phyloP scores from a whole-genome alignment of 2,797 vertebrate species.

The Anabacerthia variegaticeps region DNA sequence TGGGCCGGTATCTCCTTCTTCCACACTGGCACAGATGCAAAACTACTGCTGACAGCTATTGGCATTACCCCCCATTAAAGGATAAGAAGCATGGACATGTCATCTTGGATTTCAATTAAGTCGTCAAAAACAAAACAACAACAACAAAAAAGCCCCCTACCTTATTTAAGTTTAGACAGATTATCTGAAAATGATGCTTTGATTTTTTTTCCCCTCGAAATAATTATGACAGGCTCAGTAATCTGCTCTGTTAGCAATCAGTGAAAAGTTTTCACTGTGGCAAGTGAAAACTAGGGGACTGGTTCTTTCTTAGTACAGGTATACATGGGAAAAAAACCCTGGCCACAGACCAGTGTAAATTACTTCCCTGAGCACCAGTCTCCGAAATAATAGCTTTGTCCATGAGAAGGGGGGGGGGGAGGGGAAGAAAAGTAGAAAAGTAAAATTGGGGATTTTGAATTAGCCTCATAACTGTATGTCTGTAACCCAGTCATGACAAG shows the following conservation, averaged over 20 bases:
- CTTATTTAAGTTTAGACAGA: not conserved
- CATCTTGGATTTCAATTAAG: not conserved
- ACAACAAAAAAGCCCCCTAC: not conserved
- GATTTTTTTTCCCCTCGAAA: not conserved
- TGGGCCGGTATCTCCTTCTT: not conserved
- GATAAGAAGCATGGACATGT: not conserved
- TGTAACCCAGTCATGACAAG: not conserved
- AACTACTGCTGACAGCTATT: not conserved
- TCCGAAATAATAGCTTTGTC: not conserved
- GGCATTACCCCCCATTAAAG: not conserved
- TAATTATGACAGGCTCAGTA: not conserved
- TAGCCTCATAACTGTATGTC: not conserved
- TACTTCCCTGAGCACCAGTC: not conserved
- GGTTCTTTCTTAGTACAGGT: not conserved
- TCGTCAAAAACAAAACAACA: not conserved
- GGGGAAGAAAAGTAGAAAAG: no score
- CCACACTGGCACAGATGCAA: not conserved
- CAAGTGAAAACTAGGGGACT: not conserved
- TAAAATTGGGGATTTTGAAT: not conserved
- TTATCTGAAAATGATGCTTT: not conserved
- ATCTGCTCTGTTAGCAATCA: not conserved
- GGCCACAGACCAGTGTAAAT: not conserved
- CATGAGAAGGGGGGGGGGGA: no score
- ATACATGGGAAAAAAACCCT: not conserved
- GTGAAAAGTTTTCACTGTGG: accelerated